A percentile compares a stretch with the other conserved stretches of the same genome.
phyloP scores from a whole-genome alignment of 2,888 invertebrate species.

The Cryptocheilus praepositus region DNA sequence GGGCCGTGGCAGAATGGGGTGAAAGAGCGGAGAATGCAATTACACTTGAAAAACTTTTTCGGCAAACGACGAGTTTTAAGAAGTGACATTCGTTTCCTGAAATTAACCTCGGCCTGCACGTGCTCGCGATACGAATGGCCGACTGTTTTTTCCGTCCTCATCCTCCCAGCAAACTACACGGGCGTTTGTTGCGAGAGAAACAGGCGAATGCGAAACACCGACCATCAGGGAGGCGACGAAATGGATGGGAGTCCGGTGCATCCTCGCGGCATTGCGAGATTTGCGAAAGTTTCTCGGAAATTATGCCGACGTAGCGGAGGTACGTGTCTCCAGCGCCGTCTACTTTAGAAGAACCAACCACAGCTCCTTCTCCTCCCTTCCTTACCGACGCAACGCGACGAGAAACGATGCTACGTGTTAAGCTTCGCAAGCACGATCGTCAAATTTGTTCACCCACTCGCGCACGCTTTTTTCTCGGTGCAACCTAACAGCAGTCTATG shows the following conservation, averaged over 20 bases:
- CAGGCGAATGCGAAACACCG: not conserved
- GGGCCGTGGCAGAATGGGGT: conserved; percentile 6
- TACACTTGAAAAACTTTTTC: conserved; percentile 59
- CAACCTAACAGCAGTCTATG: too few species aligned
- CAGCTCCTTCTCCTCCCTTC: too few species aligned
- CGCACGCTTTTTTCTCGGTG: too few species aligned
- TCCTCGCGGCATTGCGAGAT: conserved; percentile 34
- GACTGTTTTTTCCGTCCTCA: not conserved
- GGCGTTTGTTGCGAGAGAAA: conserved; percentile 1
- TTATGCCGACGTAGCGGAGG: conserved; percentile 46
- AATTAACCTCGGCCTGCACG: conserved; percentile 59
- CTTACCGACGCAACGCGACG: too few species aligned
- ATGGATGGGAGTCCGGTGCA: not conserved
- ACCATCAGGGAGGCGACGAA: conserved; percentile 16
- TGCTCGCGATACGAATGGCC: conserved; percentile 59
- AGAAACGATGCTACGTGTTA: too few species aligned
- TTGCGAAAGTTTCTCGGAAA: conserved; percentile 46
- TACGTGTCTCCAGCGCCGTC: conserved; percentile 38
- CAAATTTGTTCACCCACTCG: too few species aligned
- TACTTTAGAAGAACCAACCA: not conserved
- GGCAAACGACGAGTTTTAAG: conserved; percentile 46
- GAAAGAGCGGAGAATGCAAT: conserved; percentile 48
- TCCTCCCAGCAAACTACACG: not conserved
- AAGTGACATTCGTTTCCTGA: conserved; percentile 65
- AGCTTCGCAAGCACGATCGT: too few species aligned